Percentiles rank a stretch among this genome's conserved stretches.
Conservation (phyloP, 1,140 invertebrate species). For the Drosophila littoralis region DNA sequence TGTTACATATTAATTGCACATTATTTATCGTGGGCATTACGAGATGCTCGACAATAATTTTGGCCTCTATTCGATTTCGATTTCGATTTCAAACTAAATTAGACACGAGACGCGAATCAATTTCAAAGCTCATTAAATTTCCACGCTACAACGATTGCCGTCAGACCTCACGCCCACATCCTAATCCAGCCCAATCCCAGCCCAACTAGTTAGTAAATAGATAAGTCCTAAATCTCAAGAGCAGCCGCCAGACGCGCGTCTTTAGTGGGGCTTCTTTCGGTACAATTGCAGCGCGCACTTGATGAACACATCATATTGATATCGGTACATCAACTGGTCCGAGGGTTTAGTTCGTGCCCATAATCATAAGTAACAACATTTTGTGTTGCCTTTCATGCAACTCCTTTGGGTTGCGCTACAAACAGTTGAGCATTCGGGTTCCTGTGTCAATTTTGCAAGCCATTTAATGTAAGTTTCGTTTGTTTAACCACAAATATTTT, state of each 20-base stretch:
- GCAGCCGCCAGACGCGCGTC: not conserved
- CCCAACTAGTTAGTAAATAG: conserved; percentile 14
- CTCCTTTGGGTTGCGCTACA: conserved; percentile 3
- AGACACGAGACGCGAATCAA: conserved; percentile 52
- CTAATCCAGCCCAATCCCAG: not conserved
- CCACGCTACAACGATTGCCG: conserved; percentile 7
- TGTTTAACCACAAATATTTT: too few relatives aligned
- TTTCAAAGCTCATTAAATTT: conserved; percentile 77
- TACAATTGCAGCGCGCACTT: not conserved
- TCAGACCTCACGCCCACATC: not conserved
- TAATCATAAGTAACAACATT: conserved; percentile 49
- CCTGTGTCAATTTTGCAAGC: not conserved
- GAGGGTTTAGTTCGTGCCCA: conserved; percentile 44
- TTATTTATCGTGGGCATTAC: conserved; percentile 69
- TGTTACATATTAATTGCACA: conserved; percentile 82
- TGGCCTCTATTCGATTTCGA: conserved; percentile 9
- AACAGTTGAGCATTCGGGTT: not conserved
- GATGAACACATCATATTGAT: conserved; percentile 13
- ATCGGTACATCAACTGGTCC: conserved; percentile 6
- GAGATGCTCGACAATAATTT: conserved; percentile 7
- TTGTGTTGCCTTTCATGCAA: conserved; percentile 9
- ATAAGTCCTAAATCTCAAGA: conserved; percentile 45
- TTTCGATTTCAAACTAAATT: conserved; percentile 67
- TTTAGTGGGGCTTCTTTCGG: conserved; percentile 26
- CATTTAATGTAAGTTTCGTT: too few relatives aligned